phyloP scores from a whole-genome alignment of 2,888 invertebrate species.

The Keiferia lycopersicella region DNA sequence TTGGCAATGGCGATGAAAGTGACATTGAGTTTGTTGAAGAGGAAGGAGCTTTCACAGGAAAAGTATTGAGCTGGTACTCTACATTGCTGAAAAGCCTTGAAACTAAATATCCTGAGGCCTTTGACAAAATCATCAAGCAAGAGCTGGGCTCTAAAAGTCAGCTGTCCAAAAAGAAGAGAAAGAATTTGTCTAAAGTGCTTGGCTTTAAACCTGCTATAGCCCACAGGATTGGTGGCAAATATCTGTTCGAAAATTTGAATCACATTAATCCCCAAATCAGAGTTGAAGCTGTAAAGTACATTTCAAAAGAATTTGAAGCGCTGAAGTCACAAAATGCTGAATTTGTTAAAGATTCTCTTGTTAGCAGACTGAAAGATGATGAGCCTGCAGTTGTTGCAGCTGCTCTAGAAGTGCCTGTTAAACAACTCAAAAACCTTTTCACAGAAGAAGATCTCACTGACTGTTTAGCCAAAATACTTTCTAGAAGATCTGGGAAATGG shows the following conservation, averaged over 20 bases:
- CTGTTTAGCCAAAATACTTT: conserved; percentile 75
- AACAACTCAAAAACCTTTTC: conserved; percentile 64
- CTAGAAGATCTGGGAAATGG: conserved; percentile 66
- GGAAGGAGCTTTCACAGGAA: conserved; percentile 56
- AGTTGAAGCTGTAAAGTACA: conserved; percentile 83
- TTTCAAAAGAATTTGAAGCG: conserved; percentile 78
- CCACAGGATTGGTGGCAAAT: conserved; percentile 74
- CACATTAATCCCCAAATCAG: conserved; percentile 86
- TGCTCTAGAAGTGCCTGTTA: conserved; percentile 70
- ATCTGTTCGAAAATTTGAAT: conserved; percentile 86
- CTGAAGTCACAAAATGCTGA: conserved; percentile 78
- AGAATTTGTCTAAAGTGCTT: conserved; percentile 68
- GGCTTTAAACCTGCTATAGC: conserved; percentile 80
- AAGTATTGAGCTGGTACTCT: conserved; percentile 77
- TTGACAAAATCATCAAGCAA: conserved; percentile 85
- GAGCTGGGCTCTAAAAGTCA: conserved; percentile 68
- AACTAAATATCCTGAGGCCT: conserved; percentile 85
- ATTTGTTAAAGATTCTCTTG: conserved; percentile 83
- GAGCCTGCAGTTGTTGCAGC: conserved; percentile 82
- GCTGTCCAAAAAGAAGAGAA: conserved; percentile 49
- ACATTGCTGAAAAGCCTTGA: conserved; percentile 83
- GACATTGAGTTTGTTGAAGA: conserved; percentile 75
- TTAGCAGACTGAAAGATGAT: conserved; percentile 86
- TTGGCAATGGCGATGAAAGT: conserved; percentile 59
- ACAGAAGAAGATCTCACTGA: conserved; percentile 68